Percentiles rank a stretch among this genome's conserved stretches.
These are phyloP conservation scores for Erebia epiphron DNA, from an alignment of 2,888 invertebrate genomes.

Conservation along the genomic window DNA sequence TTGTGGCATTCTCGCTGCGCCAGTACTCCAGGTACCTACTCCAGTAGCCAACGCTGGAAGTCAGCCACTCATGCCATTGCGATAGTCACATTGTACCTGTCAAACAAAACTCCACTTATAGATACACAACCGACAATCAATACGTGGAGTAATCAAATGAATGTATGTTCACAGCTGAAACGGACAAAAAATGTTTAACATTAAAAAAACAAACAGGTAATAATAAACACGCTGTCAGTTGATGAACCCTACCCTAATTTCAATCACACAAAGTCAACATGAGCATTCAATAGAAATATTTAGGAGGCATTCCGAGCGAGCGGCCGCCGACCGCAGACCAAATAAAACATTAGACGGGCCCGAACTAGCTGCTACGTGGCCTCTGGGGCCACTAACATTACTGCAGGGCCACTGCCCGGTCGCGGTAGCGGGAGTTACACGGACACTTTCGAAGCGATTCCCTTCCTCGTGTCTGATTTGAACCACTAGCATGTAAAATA, in stretches of 20 bases:
- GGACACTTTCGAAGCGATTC: neutral
- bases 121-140: no score
- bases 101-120: no score
- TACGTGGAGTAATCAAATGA: neutral
- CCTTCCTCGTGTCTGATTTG: no score
- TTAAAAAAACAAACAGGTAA: constrained; percentile 16
- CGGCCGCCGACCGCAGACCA: constrained; percentile 42
- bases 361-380: constrained; percentile 42
- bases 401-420: neutral
- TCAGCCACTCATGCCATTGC: no score
- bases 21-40: no score
- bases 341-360: constrained; percentile 56
- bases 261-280: constrained; percentile 36
- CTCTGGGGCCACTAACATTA: constrained; percentile 32
- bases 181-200: constrained; percentile 5
- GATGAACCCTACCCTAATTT: constrained; percentile 36
- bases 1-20: no score
- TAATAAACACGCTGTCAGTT: constrained; percentile 18
- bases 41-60: no score
- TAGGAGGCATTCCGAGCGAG: constrained; percentile 34
- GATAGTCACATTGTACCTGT: no score
- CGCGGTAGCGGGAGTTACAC: neutral
- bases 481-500: no score
- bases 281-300: constrained; percentile 40
- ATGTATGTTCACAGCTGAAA: constrained; percentile 44